Evolutionary conservation across 2,888 invertebrate genomes (phyloP).

Genomic region (Spodoptera littoralis): DNA sequence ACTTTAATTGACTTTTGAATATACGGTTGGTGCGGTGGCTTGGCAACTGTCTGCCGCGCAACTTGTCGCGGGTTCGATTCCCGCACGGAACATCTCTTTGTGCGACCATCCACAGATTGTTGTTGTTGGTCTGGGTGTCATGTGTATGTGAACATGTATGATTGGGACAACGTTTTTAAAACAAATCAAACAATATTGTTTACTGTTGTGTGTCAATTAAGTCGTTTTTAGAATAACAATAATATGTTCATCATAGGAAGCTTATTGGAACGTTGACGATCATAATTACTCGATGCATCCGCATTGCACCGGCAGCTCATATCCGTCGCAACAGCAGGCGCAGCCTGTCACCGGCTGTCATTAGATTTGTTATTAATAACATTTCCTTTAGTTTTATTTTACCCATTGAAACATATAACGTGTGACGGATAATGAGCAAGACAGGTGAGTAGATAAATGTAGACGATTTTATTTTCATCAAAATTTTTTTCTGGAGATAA

Average conservation of each 20-base stretch:
- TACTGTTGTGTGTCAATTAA: constrained; percentile 12
- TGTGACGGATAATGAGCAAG: constrained; percentile 6
- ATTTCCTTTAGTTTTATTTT: constrained; percentile 50
- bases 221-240: constrained; percentile 25
- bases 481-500: too few relatives aligned
- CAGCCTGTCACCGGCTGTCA: constrained; percentile 34
- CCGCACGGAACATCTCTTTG: too few relatives aligned
- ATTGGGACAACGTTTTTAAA: too few relatives aligned
- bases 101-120: too few relatives aligned
- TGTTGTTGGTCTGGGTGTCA: too few relatives aligned
- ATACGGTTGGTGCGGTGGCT: too few relatives aligned
- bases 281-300: constrained; percentile 53
- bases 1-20: constrained; percentile 3
- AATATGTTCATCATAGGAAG: constrained; percentile 33
- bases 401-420: constrained; percentile 30
- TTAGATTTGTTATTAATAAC: constrained; percentile 51
- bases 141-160: too few relatives aligned
- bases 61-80: too few relatives aligned
- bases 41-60: too few relatives aligned
- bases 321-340: constrained; percentile 34
- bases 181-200: constrained; percentile 33
- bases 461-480: too few relatives aligned
- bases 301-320: constrained; percentile 49
- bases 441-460: not conserved
- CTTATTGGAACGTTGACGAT: constrained; percentile 51